A percentile compares a stretch with the other conserved stretches of the same genome.
These are phyloP conservation scores for Dioctria rufipes DNA, from an alignment of 2,888 invertebrate species.

Conservation along the genomic window DNA sequence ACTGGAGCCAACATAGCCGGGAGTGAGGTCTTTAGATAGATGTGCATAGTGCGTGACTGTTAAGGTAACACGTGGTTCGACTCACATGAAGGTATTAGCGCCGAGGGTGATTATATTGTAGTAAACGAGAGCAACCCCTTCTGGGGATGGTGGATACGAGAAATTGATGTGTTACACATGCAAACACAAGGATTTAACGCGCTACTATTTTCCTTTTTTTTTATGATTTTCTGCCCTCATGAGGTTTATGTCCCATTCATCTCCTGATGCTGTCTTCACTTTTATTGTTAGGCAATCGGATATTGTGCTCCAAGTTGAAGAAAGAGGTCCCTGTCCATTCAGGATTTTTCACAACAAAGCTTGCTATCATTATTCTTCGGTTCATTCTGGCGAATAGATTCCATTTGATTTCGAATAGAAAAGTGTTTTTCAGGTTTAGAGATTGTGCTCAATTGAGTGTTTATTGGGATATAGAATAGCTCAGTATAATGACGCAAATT, in stretches of 20 bases:
- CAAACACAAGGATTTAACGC: constrained; percentile 43
- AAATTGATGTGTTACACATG: constrained; percentile 43
- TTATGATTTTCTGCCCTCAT: constrained; percentile 49
- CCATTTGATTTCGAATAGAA: neutral
- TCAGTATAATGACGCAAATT: constrained; percentile 19
- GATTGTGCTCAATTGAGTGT: constrained; percentile 35
- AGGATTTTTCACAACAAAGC: neutral
- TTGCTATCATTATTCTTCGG: constrained; percentile 30
- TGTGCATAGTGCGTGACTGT: constrained; percentile 52
- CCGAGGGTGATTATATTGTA: constrained; percentile 61
- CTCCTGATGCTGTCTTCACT: constrained; percentile 41
- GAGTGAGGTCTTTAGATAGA: constrained; percentile 36
- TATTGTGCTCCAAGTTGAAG: constrained; percentile 13
- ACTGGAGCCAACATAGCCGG: constrained; percentile 17
- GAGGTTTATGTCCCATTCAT: constrained; percentile 49
- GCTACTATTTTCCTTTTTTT: constrained; percentile 45
- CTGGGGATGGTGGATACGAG: neutral
- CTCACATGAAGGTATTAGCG: constrained; percentile 72
- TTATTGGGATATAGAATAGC: constrained; percentile 13
- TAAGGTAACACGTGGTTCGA: constrained; percentile 68
- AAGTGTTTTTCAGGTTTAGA: neutral
- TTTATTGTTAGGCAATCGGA: constrained; percentile 52
- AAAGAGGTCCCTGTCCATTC: neutral
- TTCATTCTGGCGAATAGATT: neutral
- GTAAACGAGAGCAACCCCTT: constrained; percentile 30